Evolutionary conservation across 2,113 vertebrate species (phyloP), one percentile per base, ranked within the genome.

Genomic region (Perca fluviatilis): DNA sequence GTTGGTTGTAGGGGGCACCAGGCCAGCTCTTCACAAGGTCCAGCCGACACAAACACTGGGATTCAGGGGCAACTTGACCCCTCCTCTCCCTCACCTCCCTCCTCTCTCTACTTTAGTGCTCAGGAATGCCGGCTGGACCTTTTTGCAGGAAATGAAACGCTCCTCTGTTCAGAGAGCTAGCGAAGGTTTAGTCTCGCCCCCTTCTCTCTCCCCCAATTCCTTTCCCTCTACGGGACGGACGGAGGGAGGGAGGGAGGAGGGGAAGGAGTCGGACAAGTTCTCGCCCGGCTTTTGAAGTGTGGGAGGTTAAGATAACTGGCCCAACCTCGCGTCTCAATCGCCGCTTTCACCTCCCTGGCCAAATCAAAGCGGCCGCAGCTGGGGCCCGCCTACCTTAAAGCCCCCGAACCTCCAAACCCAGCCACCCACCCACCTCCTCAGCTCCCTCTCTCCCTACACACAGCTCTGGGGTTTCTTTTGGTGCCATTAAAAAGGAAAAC

Each of bases 241-340:
- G 60, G 58, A 30, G 57, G 66, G 50, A 63, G 70, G 61, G 49
- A 18, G 27, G 70, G 33, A 11, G 58, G 74, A 51, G 81, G 72
- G 79, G 83, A 80, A 73, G 84, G 86, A 85, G 92, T 85, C 57
- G 73, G 87, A 87, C 79, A 58, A 85, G 81, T 77, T 73, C 82
- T 84, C 46, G 30, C 78, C 80, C 49, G 25, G 86, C 87, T 94
- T 97, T 96, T 96, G 95, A 97, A 96, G 95, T 95, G 94, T 93
- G 94, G 93, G 93, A 96, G 97, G 95, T 96, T 95, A 95, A 96
- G 96, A 96, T 95, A 97, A 96, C 92, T 94, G 94, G 92, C 79
- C 3, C 75, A 78, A 95, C 93, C 90, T 86, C 60, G 82, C 87
- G 88, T 94, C 94, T 93, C 87, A 94, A 86, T 90, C 84, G 90